Evolutionary conservation across 1,140 invertebrate genomes (phyloP).

Genomic region (Battus philenor): DNA sequence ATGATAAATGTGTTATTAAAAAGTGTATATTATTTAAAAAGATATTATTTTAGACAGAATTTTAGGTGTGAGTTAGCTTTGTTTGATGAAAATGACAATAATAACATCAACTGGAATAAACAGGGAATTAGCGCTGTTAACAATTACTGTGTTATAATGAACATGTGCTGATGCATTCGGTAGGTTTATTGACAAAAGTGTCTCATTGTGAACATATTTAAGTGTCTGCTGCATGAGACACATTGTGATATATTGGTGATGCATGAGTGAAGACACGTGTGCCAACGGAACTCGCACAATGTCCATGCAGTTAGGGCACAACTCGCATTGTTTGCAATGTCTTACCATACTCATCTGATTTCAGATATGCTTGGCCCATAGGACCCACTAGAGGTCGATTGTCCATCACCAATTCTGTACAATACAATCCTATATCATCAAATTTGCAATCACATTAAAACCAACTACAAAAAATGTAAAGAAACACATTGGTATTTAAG

Average conservation of each 20-base stretch:
- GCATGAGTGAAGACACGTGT: constrained; percentile 39
- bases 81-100: constrained; percentile 1
- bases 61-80: constrained; percentile 21
- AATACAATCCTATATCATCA: constrained; percentile 43
- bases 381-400: constrained; percentile 79
- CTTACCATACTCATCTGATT: constrained; percentile 88
- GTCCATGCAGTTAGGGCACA: constrained; percentile 66
- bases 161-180: constrained; percentile 5
- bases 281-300: constrained; percentile 50
- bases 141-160: constrained; percentile 17
- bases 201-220: constrained; percentile 2
- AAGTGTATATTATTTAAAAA: too few relatives aligned
- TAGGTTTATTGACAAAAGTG: not conserved
- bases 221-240: constrained; percentile 54
- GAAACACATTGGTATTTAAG: too few relatives aligned
- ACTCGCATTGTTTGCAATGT: constrained; percentile 52
- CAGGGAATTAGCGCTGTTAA: constrained; percentile 19
- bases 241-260: constrained; percentile 25
- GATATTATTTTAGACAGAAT: too few relatives aligned
- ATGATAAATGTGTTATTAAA: too few relatives aligned
- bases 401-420: constrained; percentile 75
- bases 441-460: constrained; percentile 8
- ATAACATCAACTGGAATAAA: constrained; percentile 18
- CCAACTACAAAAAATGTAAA: not conserved
- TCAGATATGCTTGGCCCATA: constrained; percentile 86